Conservation (phyloP, 1,140 invertebrate genomes). For the Eubasilissa regina region DNA sequence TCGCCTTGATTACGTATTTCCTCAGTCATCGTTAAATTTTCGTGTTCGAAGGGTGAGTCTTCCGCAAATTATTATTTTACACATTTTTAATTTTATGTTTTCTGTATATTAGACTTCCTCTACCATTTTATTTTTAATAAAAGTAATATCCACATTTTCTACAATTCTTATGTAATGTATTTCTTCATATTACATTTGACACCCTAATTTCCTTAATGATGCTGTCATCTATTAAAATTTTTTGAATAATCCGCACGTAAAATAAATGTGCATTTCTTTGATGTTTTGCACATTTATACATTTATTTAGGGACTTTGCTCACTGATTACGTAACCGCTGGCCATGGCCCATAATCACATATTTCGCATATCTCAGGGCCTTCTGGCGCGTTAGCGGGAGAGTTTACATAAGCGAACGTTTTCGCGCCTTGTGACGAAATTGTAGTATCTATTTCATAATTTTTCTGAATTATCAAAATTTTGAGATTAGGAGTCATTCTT, state of each 20-base stretch:
- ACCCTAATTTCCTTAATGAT: neutral
- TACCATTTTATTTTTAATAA: neutral
- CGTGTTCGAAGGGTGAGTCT: conserved; percentile 10
- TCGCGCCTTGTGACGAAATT: neutral
- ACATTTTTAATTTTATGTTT: neutral
- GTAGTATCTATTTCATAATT: neutral
- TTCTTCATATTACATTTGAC: neutral
- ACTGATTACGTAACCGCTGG: conserved; percentile 25
- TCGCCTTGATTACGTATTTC: conserved; percentile 33
- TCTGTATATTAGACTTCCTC: neutral
- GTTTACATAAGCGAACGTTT: conserved; percentile 31
- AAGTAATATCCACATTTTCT: neutral
- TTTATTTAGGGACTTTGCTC: neutral
- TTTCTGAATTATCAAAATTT: neutral
- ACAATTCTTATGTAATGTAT: neutral
- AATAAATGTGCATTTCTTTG: neutral
- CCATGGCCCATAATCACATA: conserved; percentile 29
- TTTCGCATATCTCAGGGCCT: conserved; percentile 19
- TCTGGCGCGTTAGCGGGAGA: conserved; percentile 18
- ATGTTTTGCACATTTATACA: neutral
- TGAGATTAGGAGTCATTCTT: neutral
- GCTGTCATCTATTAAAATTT: neutral
- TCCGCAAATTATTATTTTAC: neutral
- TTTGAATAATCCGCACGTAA: neutral
- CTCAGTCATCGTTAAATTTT: conserved; percentile 35